These are phyloP conservation scores for Raja brachyura DNA, from an alignment of 2,113 vertebrate genomes.

Conservation along the genomic window DNA sequence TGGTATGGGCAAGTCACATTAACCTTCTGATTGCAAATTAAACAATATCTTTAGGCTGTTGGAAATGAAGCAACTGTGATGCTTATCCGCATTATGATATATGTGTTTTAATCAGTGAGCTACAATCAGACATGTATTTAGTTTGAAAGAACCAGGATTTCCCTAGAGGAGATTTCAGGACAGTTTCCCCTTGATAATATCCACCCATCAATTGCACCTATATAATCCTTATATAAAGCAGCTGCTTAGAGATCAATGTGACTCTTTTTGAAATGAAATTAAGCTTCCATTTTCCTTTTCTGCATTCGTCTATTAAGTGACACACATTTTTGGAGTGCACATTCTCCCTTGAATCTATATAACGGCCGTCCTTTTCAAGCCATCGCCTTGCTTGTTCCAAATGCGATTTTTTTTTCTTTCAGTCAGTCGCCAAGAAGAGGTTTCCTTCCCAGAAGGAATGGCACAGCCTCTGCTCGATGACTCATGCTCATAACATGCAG, in stretches of 20 bases:
- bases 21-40: slow-evolving; percentile 43
- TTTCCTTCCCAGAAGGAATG: not conserved
- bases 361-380: not conserved
- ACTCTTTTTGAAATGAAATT: not conserved
- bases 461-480: not conserved
- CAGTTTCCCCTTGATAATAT: not conserved
- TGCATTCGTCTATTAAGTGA: not conserved
- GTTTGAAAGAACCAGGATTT: not conserved
- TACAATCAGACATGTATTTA: slow-evolving; percentile 24
- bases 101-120: slow-evolving; percentile 19
- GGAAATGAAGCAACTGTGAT: slow-evolving; percentile 44
- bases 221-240: not conserved
- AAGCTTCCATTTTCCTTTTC: not conserved
- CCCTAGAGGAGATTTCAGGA: not conserved
- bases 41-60: slow-evolving; percentile 44
- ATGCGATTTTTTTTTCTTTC: not conserved
- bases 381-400: not conserved
- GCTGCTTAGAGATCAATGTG: not conserved
- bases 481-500: not conserved
- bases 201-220: not conserved
- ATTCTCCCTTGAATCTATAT: not conserved
- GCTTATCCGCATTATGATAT: slow-evolving; percentile 3
- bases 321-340: not conserved
- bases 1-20: slow-evolving; percentile 41
- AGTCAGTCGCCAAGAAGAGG: not conserved